A percentile compares a stretch with the other conserved stretches of the same genome.
These are phyloP conservation scores for Sciaenops ocellatus DNA, from an alignment of 2,797 vertebrate genomes.

Conservation along the genomic window DNA sequence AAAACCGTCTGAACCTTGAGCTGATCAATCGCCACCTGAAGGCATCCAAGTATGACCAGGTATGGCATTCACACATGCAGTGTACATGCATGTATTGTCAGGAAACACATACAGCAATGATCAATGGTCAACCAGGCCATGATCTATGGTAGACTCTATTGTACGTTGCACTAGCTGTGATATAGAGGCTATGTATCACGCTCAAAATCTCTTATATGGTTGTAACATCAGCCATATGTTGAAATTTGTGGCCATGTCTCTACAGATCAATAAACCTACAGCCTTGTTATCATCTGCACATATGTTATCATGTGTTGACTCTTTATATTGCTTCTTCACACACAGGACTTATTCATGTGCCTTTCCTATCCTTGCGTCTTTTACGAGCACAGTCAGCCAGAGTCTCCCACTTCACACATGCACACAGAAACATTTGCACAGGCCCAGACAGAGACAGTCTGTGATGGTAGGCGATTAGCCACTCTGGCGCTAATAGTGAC, in stretches of 20 bases:
- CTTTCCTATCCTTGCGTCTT: slow-evolving; percentile 4
- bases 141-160: slow-evolving; percentile 8
- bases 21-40: slow-evolving; percentile 81
- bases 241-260: slow-evolving; percentile 25
- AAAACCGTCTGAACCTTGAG: slow-evolving; percentile 82
- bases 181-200: slow-evolving; percentile 2
- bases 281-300: slow-evolving; percentile 18
- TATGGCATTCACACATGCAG: slow-evolving; percentile 61
- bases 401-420: slow-evolving; percentile 39
- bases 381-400: slow-evolving; percentile 12
- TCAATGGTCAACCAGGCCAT: slow-evolving; percentile 6
- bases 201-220: slow-evolving; percentile 14
- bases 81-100: slow-evolving; percentile 1
- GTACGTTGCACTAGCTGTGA: slow-evolving; percentile 20
- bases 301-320: neutral
- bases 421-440: slow-evolving; percentile 24
- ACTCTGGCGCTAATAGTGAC: slow-evolving; percentile 72
- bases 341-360: neutral
- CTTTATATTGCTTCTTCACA: neutral
- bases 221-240: slow-evolving; percentile 24
- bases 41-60: slow-evolving; percentile 87
- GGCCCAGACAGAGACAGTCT: slow-evolving; percentile 50
- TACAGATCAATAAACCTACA: slow-evolving; percentile 64
- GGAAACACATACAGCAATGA: slow-evolving; percentile 6
- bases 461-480: slow-evolving; percentile 68